Base-by-base conservation (phyloP, 2,113 vertebrate species). In the Orthonyx spaldingii region DNA sequence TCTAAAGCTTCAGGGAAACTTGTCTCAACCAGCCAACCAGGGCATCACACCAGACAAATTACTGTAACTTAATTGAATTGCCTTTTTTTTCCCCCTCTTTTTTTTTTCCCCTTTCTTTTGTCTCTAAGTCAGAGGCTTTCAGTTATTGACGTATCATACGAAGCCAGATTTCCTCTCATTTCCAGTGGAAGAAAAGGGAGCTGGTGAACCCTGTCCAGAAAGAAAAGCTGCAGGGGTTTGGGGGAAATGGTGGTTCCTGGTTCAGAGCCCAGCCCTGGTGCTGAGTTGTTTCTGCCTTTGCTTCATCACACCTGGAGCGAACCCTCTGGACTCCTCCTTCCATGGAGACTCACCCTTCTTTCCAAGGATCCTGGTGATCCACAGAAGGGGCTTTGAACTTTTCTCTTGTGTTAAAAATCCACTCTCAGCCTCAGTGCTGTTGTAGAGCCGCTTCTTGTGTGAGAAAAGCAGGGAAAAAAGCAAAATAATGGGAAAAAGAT, bases 61-160 rank as follows among this genome's bases (percentile, higher is more conserved):
- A 64, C 37, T 56, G 13, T 53, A 17, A 39, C 33, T 83, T 72
- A 19, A 41, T 19, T 57, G 4, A 61, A 69, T 68, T 41, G 8
- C 3, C 13, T 79, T 64, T 53, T 60, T 35, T 26, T 13, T 0
- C 1, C 3, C 6, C 6, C 8, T 4, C 2, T 16, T 5, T n/a
- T n/a, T n/a, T 27, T 52, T 47, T 3, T 1, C 0, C 5, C 5
- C 11, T 6, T 30, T 60, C 75, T 75, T 61, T 44, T 57, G 13
- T 56, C 69, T 47, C 16, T 20, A 44, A 66, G 27, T 70, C 32
- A 50, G 66, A 86, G 21, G 7, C 30, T 84, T 81, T 37, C 76
- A 72, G 57, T 74, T 57, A 33, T 70, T 94, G 61, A 13, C 0
- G 0, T 50, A 56, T 46, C 71, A 7, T 9, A 20, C 2, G 21